Evolutionary conservation across 64 coral and sea anemone species (phyloP).

Genomic region (Montipora foliosa): DNA sequence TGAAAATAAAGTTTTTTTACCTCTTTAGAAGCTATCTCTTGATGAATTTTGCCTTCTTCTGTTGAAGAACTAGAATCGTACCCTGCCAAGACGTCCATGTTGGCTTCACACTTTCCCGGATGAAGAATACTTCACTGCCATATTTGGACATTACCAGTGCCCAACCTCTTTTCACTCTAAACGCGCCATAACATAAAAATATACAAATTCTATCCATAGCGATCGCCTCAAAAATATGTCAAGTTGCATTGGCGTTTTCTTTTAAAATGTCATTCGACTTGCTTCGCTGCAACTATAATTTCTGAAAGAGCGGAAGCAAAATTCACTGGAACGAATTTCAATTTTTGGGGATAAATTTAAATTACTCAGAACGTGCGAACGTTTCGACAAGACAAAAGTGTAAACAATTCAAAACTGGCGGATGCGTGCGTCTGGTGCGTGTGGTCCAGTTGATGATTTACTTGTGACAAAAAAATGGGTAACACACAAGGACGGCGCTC

Average conservation of each 20-base stretch:
- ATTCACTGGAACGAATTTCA: not conserved
- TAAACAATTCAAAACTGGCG: not conserved
- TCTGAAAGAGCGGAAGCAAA: not conserved
- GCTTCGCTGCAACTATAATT: not conserved
- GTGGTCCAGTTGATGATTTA: not conserved
- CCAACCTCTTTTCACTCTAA: not conserved
- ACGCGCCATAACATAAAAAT: slow-evolving; percentile 28
- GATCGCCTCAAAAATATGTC: not conserved
- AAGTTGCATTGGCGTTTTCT: not conserved
- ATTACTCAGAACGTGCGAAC: not conserved
- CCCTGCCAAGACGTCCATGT: slow-evolving; percentile 45
- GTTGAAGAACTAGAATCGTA: slow-evolving; percentile 63
- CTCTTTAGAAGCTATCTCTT: slow-evolving; percentile 1
- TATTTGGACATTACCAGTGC: not conserved
- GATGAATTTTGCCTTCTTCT: slow-evolving; percentile 57
- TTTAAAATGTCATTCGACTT: not conserved
- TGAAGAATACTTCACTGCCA: not conserved
- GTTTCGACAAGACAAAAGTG: not conserved
- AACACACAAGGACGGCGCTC: slow-evolving; percentile 69
- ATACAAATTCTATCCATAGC: too few species aligned
- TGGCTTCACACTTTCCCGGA: slow-evolving; percentile 3
- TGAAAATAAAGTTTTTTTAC: not conserved
- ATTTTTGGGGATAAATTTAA: not conserved
- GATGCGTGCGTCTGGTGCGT: too few species aligned
- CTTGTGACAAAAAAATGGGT: slow-evolving; percentile 58